Conservation (phyloP, 2,113 vertebrate species). For the Brevimyrus niger region DNA sequence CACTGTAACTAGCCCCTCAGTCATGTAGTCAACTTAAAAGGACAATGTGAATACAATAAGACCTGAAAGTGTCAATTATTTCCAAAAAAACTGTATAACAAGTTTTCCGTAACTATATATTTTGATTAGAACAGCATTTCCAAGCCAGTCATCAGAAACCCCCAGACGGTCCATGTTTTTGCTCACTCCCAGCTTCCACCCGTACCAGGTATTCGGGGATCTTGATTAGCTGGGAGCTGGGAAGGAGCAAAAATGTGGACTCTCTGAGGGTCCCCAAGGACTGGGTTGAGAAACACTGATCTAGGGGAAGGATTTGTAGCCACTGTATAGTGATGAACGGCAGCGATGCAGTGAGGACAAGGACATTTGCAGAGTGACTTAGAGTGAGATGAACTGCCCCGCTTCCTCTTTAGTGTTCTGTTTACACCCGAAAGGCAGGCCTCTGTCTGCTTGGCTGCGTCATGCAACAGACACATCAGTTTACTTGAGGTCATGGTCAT, state of each 20-base stretch:
- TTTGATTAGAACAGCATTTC: neutral
- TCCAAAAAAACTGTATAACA: neutral
- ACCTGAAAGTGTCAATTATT: neutral
- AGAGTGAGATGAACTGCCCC: neutral
- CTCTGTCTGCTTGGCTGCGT: neutral
- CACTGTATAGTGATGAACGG: neutral
- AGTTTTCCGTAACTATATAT: neutral
- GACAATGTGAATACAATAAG: neutral
- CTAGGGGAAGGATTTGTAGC: neutral
- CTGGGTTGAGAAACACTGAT: neutral
- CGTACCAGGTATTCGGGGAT: neutral
- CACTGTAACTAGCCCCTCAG: neutral
- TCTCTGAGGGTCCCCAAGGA: neutral
- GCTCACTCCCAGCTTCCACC: neutral
- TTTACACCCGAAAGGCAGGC: neutral
- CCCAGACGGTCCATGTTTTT: neutral
- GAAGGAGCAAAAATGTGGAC: neutral
- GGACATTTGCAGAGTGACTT: neutral
- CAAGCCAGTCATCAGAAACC: neutral
- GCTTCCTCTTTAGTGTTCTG: neutral
- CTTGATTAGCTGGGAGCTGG: neutral
- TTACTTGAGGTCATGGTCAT: neutral
- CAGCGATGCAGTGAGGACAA: neutral
- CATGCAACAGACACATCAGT: neutral
- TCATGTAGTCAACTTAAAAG: neutral